Conservation (phyloP, 2,113 vertebrate species). For the Petromus typicus region DNA sequence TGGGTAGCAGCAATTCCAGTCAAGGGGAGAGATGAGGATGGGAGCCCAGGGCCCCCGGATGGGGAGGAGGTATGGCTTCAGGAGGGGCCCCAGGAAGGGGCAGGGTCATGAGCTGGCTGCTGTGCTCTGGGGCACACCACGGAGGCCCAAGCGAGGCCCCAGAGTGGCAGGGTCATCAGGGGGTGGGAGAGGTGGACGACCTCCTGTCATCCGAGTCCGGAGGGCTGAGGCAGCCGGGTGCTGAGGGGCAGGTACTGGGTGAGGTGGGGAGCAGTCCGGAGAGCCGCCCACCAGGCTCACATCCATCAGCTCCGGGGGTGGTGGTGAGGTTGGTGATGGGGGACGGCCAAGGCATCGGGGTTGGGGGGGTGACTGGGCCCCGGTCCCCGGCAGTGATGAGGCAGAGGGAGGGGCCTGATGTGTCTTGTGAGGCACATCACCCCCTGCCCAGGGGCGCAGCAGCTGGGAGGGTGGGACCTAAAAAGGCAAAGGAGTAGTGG, state of each 20-base stretch:
- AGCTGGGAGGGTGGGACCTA: conserved; percentile 93
- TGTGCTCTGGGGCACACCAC: conserved; percentile 89
- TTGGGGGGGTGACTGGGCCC: conserved; percentile 75
- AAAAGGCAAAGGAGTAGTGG: neutral
- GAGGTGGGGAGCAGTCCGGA: conserved; percentile 80
- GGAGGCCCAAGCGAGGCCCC: conserved; percentile 88
- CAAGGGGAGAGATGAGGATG: conserved; percentile 83
- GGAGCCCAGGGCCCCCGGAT: conserved; percentile 81
- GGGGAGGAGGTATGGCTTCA: conserved; percentile 82
- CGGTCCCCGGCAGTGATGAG: conserved; percentile 84
- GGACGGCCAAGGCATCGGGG: conserved; percentile 86
- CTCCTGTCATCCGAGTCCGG: conserved; percentile 95
- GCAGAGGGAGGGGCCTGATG: conserved; percentile 90
- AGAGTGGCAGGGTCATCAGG: conserved; percentile 83
- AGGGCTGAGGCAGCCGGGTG: conserved; percentile 93
- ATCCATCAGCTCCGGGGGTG: conserved; percentile 85
- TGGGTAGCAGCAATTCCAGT: conserved; percentile 87
- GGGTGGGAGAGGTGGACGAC: conserved; percentile 81
- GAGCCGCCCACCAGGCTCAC: conserved; percentile 88
- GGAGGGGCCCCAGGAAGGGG: conserved; percentile 85
- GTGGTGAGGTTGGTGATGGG: conserved; percentile 87
- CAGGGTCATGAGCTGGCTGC: conserved; percentile 96
- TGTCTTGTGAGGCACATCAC: conserved; percentile 94
- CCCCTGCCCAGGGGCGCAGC: conserved; percentile 93
- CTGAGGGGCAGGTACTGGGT: conserved; percentile 83